Evolutionary conservation across 2,797 vertebrate species (phyloP).

Genomic region (Thripadectes ignobilis): DNA sequence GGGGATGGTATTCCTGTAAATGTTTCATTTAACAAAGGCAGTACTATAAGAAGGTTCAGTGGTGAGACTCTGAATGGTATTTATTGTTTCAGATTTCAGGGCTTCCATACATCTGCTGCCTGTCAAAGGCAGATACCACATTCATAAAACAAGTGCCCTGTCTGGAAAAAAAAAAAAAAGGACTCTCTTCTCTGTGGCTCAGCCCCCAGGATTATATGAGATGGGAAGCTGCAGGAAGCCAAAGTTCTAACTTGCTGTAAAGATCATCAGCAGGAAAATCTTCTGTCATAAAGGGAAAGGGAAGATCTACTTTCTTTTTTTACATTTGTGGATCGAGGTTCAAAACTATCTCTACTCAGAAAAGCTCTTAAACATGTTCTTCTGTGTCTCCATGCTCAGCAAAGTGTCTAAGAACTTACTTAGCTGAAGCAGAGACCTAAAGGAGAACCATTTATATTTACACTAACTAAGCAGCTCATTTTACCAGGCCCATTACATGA

Average conservation of each 20-base stretch:
- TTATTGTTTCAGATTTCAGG: constrained; percentile 91
- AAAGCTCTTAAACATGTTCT: background rate
- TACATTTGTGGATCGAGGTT: background rate
- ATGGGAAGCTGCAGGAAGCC: constrained; percentile 26
- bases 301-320: background rate
- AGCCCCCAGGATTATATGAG: background rate
- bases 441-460: constrained; percentile 21
- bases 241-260: constrained; percentile 24
- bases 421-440: constrained; percentile 13
- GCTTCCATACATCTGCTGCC: constrained; percentile 88
- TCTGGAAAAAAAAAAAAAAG: constrained; percentile 46
- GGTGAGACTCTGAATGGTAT: constrained; percentile 83
- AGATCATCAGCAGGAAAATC: background rate
- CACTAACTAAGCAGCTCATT: background rate
- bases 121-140: constrained; percentile 87
- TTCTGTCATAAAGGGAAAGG: background rate
- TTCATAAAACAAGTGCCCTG: constrained; percentile 85
- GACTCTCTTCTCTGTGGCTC: constrained; percentile 74
- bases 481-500: constrained; percentile 33
- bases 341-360: background rate
- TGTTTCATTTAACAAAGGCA: constrained; percentile 87
- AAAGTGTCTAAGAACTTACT: constrained; percentile 7
- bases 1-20: constrained; percentile 85
- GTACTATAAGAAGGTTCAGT: constrained; percentile 76
- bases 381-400: background rate